Evolutionary conservation across 2,888 invertebrate genomes (phyloP).

Genomic region (Trimorus sp.): DNA sequence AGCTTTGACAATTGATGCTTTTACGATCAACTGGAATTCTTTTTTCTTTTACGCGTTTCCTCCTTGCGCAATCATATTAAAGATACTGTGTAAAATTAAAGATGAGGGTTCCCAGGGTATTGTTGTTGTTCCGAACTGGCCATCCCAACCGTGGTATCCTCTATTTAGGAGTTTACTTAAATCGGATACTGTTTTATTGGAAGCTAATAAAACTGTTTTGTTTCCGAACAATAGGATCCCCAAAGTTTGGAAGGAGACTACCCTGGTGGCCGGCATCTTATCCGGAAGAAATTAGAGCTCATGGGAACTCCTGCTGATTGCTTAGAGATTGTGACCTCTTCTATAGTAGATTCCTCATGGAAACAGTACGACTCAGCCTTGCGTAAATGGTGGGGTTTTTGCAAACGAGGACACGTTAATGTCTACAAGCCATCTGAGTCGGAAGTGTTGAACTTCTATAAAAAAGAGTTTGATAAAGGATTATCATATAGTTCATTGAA

Average conservation of each 20-base stretch:
- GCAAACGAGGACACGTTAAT: background rate
- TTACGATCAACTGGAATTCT: background rate
- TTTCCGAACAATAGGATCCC: background rate
- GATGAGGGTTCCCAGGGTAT: background rate
- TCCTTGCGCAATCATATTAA: background rate
- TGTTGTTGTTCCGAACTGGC: slow-evolving; percentile 17
- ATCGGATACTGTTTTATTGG: background rate
- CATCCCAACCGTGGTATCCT: slow-evolving; percentile 26
- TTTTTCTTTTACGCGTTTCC: slow-evolving; percentile 16
- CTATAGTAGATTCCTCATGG: background rate
- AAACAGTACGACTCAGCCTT: background rate
- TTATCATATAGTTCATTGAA: slow-evolving; percentile 36
- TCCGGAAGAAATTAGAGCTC: background rate
- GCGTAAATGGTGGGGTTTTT: background rate
- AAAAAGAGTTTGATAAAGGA: slow-evolving; percentile 8
- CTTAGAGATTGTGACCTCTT: background rate
- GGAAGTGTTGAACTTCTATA: slow-evolving; percentile 18
- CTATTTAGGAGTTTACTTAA: background rate
- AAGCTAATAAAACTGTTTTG: background rate
- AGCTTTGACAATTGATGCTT: background rate
- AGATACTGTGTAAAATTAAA: too few species aligned
- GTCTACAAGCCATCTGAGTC: background rate
- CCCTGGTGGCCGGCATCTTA: background rate
- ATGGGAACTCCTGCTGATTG: background rate
- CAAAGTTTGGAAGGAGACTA: background rate